Evolutionary conservation across 2,113 vertebrate genomes (phyloP).

Genomic region (Pelodiscus sinensis): DNA sequence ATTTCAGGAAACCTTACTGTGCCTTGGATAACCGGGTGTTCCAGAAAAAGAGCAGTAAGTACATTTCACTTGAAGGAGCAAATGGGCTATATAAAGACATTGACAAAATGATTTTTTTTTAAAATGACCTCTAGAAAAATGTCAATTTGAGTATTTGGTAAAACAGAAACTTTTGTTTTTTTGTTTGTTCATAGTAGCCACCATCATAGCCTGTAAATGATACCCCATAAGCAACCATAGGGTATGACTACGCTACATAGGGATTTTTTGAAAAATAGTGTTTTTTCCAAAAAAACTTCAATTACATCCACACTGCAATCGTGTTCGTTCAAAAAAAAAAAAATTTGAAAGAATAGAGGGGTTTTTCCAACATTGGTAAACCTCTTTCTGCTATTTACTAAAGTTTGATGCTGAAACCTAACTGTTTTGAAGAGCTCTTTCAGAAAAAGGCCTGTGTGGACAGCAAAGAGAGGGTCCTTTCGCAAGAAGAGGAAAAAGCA

Average conservation of each 20-base stretch:
- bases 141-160: background rate
- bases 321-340: no score
- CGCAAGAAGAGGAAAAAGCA: no score
- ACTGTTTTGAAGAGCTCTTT: background rate
- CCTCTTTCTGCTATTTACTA: background rate
- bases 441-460: no score
- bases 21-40: conserved; percentile 96
- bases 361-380: no score
- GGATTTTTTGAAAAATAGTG: no score
- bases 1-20: conserved; percentile 90
- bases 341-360: no score
- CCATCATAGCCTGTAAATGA: background rate
- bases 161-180: background rate
- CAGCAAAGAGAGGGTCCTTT: no score
- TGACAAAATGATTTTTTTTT: background rate
- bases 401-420: background rate
- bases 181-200: background rate
- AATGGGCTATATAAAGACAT: background rate
- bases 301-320: no score
- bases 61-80: conserved; percentile 62
- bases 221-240: background rate
- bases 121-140: conserved; percentile 22
- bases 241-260: no score
- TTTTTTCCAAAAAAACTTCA: no score
- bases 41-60: conserved; percentile 98